phyloP scores from a whole-genome alignment of 2,797 vertebrate species.

The Microcaecilia unicolor region DNA sequence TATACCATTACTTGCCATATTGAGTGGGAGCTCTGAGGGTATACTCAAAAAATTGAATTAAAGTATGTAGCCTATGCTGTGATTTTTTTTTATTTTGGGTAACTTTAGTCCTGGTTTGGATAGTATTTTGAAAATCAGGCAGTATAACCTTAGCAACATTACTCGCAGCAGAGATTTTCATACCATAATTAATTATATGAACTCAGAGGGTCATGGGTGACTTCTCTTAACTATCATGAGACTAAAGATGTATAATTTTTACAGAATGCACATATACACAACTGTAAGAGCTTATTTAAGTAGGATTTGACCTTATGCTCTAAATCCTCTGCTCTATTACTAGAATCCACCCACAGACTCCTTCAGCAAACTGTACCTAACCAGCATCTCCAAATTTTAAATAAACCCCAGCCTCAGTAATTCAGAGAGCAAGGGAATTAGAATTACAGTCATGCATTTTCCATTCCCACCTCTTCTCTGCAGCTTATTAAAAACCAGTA shows the following conservation, averaged over 20 bases:
- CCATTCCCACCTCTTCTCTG: not conserved
- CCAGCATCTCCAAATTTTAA: constrained; percentile 24
- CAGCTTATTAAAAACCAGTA: constrained; percentile 14
- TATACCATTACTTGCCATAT: no score
- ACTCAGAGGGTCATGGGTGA: constrained; percentile 4
- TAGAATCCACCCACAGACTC: constrained; percentile 13
- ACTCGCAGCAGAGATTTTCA: constrained; percentile 7
- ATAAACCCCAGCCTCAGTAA: constrained; percentile 21
- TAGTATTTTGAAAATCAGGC: constrained; percentile 13
- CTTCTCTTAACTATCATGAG: constrained; percentile 10
- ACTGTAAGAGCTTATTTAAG: no score
- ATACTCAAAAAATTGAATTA: no score
- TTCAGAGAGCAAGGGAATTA: constrained; percentile 14
- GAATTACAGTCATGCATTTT: constrained; percentile 5
- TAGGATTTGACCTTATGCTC: no score
- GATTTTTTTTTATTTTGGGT: no score
- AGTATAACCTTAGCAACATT: constrained; percentile 10
- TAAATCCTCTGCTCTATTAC: constrained; percentile 31
- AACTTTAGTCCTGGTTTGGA: no score
- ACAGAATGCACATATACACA: constrained; percentile 2
- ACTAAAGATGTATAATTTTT: not conserved
- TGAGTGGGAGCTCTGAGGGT: no score
- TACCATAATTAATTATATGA: constrained; percentile 17
- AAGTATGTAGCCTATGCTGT: no score
- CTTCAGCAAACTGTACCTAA: constrained; percentile 22